Conservation (phyloP, 2,113 vertebrate genomes). For the Phylloscopus trochilus region DNA sequence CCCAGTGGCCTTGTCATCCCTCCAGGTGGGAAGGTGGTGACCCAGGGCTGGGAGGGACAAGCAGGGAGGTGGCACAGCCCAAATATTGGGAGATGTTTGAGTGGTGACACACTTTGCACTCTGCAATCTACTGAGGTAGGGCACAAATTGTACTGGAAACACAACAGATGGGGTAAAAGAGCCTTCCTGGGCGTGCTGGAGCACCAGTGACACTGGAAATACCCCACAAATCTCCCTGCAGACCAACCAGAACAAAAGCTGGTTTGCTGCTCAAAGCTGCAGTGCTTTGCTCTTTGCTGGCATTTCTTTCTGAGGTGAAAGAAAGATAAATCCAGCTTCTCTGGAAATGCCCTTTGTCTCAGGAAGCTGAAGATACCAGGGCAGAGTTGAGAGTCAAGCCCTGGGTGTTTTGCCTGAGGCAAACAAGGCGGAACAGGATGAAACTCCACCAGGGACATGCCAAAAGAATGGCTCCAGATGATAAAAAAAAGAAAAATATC, state of each 20-base stretch:
- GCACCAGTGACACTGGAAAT: background rate
- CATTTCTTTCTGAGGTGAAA: background rate
- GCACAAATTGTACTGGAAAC: background rate
- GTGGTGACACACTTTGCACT: background rate
- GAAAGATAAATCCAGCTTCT: background rate
- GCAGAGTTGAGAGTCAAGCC: background rate
- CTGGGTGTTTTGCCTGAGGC: background rate
- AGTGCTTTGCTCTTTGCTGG: background rate
- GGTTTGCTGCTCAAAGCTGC: background rate
- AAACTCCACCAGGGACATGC: background rate
- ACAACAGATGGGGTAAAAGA: background rate
- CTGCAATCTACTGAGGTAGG: background rate
- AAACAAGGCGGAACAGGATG: background rate
- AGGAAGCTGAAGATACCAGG: background rate
- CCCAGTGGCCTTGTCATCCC: background rate
- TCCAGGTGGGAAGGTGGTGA: background rate
- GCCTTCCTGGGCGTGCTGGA: background rate
- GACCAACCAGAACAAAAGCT: background rate
- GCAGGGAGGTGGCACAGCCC: background rate
- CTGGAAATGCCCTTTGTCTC: background rate
- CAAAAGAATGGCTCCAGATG: background rate
- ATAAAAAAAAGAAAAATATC: background rate
- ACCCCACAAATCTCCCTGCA: background rate
- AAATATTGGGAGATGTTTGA: background rate
- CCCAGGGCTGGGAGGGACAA: background rate